phyloP scores from a whole-genome alignment of 2,113 vertebrate species.

The Varanus salvator region DNA sequence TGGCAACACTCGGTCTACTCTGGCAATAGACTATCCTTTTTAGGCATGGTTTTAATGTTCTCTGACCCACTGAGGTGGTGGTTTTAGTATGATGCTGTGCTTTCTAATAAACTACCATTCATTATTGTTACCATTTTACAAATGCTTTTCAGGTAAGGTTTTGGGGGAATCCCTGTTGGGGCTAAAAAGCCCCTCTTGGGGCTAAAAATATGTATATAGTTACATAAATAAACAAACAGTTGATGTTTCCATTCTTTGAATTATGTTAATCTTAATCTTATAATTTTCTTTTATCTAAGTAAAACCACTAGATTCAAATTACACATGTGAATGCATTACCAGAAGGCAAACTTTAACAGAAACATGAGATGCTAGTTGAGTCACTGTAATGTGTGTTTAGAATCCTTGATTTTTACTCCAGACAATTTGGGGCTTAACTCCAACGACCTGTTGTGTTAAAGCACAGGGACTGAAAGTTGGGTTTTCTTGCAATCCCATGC shows the following conservation, averaged over 20 bases:
- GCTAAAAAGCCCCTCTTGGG: no score
- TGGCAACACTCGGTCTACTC: no score
- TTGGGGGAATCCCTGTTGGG: no score
- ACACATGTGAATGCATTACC: background rate
- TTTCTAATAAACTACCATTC: no score
- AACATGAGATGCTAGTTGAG: background rate
- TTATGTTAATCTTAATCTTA: background rate
- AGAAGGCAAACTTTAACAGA: background rate
- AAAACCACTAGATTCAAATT: background rate
- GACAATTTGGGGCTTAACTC: background rate
- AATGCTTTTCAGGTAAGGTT: no score
- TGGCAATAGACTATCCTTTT: no score
- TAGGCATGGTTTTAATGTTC: no score
- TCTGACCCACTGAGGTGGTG: no score
- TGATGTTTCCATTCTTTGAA: background rate
- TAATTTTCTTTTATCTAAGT: background rate
- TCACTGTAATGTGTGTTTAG: background rate
- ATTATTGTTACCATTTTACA: no score
- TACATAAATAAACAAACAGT: background rate
- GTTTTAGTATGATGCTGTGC: no score
- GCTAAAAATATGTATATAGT: no score
- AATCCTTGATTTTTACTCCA: background rate
- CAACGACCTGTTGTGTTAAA: background rate
- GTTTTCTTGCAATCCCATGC: background rate
- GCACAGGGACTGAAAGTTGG: background rate